These are phyloP conservation scores for Chrysogorgia sp. DNA, from an alignment of 92 coral and sea anemone genomes.

Conservation along the genomic window DNA sequence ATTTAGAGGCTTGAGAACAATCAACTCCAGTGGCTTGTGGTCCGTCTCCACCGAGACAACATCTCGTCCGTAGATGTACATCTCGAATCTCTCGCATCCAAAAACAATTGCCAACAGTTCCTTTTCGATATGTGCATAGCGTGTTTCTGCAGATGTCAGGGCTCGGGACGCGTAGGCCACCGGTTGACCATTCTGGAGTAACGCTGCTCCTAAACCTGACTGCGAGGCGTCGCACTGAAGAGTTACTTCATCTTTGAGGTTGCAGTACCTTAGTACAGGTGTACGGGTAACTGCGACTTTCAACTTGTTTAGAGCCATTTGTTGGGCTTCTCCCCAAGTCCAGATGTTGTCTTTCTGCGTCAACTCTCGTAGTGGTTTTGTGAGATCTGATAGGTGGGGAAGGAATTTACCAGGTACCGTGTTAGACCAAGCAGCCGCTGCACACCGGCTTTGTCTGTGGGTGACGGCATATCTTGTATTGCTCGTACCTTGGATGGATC, in stretches of 20 bases:
- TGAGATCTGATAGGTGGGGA: neutral
- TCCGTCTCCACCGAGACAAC: conserved; percentile 49
- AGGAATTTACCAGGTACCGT: neutral
- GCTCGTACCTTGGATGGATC: conserved; percentile 39
- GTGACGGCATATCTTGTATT: conserved; percentile 37
- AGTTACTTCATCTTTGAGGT: conserved; percentile 36
- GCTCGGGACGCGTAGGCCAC: conserved; percentile 66
- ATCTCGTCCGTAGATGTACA: conserved; percentile 49
- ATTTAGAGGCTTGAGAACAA: conserved; percentile 48
- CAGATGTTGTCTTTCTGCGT: conserved; percentile 8
- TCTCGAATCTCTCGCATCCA: conserved; percentile 45
- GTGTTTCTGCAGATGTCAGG: conserved; percentile 58
- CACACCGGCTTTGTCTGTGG: conserved; percentile 31
- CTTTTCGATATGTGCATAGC: conserved; percentile 61
- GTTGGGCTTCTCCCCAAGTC: conserved; percentile 28
- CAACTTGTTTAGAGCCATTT: conserved; percentile 22
- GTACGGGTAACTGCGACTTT: conserved; percentile 31
- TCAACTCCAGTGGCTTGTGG: conserved; percentile 58
- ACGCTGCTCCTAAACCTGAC: conserved; percentile 49
- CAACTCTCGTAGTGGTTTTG: conserved; percentile 13
- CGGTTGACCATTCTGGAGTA: conserved; percentile 60
- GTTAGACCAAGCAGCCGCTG: no score
- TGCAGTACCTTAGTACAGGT: conserved; percentile 26
- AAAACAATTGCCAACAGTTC: conserved; percentile 57
- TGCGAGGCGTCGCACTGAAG: conserved; percentile 36